A percentile compares a stretch with the other conserved stretches of the same genome.
These are phyloP conservation scores for Mylabris phalerata DNA, from an alignment of 1,140 invertebrate genomes.

Conservation along the genomic window DNA sequence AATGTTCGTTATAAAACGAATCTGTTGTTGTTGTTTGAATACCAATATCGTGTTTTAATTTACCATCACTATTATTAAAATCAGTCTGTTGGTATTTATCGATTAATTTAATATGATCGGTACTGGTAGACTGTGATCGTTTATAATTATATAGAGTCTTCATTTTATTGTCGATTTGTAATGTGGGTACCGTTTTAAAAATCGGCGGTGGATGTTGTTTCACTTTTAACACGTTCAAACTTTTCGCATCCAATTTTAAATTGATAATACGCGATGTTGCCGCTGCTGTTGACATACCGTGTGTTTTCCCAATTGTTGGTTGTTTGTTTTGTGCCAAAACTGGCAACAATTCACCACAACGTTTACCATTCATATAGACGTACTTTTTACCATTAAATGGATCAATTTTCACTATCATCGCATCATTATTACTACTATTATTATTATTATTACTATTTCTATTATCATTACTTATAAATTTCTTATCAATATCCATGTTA, in stretches of 20 bases:
- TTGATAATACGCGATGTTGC: background rate
- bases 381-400: conserved; percentile 6
- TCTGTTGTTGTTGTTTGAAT: background rate
- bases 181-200: background rate
- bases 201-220: background rate
- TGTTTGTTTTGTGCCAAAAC: background rate
- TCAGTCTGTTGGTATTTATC: background rate
- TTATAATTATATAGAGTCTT: no score
- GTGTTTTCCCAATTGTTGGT: no score
- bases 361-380: conserved; percentile 3
- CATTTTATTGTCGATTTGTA: no score
- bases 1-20: background rate
- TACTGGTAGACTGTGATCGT: no score
- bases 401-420: conserved; percentile 7
- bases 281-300: no score
- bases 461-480: no score
- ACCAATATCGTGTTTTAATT: background rate
- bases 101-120: background rate
- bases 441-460: no score
- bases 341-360: background rate
- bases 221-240: background rate
- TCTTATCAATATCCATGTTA: no score
- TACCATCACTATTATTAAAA: background rate
- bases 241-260: background rate
- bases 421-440: no score